Evolutionary conservation across 2,888 invertebrate genomes (phyloP).

Genomic region (Blastobasis adustella): DNA sequence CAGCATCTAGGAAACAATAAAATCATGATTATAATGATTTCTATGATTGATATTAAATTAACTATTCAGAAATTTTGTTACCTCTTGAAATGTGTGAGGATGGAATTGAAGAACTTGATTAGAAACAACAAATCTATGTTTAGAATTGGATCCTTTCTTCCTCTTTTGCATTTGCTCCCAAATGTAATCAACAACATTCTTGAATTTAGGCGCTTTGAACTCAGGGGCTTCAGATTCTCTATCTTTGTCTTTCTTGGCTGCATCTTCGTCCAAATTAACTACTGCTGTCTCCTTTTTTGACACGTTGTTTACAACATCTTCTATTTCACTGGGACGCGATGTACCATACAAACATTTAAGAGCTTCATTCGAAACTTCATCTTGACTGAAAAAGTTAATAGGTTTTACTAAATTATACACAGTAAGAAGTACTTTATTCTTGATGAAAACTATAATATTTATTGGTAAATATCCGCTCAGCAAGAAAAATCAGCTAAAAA

Average conservation of each 20-base stretch:
- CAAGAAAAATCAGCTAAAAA: too few relatives aligned
- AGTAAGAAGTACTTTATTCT: too few relatives aligned
- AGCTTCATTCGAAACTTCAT: constrained; percentile 84
- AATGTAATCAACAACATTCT: constrained; percentile 81
- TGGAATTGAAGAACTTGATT: constrained; percentile 83
- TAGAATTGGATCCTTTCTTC: constrained; percentile 71
- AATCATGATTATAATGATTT: neutral
- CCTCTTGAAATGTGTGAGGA: constrained; percentile 83
- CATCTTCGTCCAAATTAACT: constrained; percentile 45
- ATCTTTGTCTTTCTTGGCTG: constrained; percentile 56
- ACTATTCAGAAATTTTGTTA: constrained; percentile 34
- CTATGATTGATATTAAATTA: neutral
- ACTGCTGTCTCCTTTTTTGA: constrained; percentile 47
- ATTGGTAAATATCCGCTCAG: too few relatives aligned
- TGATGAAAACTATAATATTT: too few relatives aligned
- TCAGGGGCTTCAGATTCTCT: constrained; percentile 33
- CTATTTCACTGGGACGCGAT: constrained; percentile 66
- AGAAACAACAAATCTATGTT: constrained; percentile 76
- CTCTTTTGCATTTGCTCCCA: constrained; percentile 79
- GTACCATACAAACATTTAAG: constrained; percentile 84
- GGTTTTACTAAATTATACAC: too few relatives aligned
- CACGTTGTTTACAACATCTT: constrained; percentile 64
- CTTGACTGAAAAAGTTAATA: constrained; percentile 70
- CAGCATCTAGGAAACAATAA: constrained; percentile 74
- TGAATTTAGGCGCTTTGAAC: constrained; percentile 81